Base-by-base conservation (phyloP, 64 coral and sea anemone species). In the Hydrozoanthus tunicans region DNA sequence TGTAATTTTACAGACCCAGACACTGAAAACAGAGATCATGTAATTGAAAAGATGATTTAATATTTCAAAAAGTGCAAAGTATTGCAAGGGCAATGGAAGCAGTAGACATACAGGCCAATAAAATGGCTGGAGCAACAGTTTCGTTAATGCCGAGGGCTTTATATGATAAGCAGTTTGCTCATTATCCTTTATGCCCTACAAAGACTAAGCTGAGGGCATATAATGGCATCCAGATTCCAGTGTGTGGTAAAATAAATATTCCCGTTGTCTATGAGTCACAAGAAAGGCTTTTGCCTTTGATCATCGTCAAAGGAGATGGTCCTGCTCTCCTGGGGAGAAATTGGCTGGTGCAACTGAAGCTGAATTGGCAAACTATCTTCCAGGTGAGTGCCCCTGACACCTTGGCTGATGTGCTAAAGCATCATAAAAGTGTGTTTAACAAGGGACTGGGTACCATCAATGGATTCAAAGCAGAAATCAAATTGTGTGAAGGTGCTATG, bases 11-110 rank as follows among this genome's bases (percentile, higher is more conserved):
- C 9, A 5, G 62, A 83, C 68, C 58, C 85, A 4, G 70, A 82
- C 25, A 51, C 58, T 12, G 86, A 94, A 70, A 94, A 90, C 69
- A 94, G 93, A 77, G 93, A 90, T 94, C 86, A 90, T 65, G 86
- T 94, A 7, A 94, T 94, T 73, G 86, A 90, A 84, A 84, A 51
- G 93, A 85, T 6, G 11, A 78, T 32, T 59, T 91, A 2, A 90
- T 52, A 1, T 10, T 90, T 6, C 59, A 76, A 24, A 81, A 90
- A 5, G 67, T 85, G 20, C 93, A 94, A 84, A 73, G 77, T 15
- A 53, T 94, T 9, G 86, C 93, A 54, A 57, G 67, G 58, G 53
- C 79, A 8, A 66, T 26, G 93, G 86, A 90, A 82, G 76, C 86
- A 78, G 89, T 79, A 5, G 81, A 92, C 11, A 1, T 85, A 7